A percentile compares a stretch with the other conserved stretches of the same genome.
phyloP scores from a whole-genome alignment of 2,888 invertebrate genomes.

The Heteromurus nitidus region DNA sequence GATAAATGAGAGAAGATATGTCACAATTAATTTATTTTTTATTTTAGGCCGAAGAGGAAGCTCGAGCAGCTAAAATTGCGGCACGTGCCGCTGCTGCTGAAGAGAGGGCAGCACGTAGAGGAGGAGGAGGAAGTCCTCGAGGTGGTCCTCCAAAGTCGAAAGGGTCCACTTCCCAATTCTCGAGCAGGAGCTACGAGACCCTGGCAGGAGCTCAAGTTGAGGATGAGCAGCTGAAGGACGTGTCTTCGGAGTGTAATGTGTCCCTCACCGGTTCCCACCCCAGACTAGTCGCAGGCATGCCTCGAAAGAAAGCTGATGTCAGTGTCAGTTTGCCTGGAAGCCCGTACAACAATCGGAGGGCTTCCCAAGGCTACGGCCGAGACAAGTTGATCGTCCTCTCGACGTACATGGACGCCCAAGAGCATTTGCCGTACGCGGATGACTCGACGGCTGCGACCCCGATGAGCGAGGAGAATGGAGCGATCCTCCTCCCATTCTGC shows the following conservation, averaged over 20 bases:
- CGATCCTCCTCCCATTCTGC: slow-evolving; percentile 93
- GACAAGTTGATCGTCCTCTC: slow-evolving; percentile 93
- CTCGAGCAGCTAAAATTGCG: too few relatives aligned
- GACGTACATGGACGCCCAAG: slow-evolving; percentile 86
- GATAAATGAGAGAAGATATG: too few relatives aligned
- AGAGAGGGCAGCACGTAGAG: background rate
- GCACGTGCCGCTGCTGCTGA: too few relatives aligned
- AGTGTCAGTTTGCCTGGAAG: slow-evolving; percentile 97
- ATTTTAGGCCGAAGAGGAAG: slow-evolving; percentile 15
- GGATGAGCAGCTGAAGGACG: slow-evolving; percentile 85
- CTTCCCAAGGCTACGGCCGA: slow-evolving; percentile 91
- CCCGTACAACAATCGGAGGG: slow-evolving; percentile 91
- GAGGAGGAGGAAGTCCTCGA: too few relatives aligned
- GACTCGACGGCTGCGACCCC: too few relatives aligned
- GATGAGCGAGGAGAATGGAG: slow-evolving; percentile 98
- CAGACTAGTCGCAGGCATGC: slow-evolving; percentile 74
- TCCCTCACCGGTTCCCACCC: slow-evolving; percentile 83
- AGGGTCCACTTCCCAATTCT: slow-evolving; percentile 86
- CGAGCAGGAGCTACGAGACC: slow-evolving; percentile 93
- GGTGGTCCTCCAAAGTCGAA: too few relatives aligned
- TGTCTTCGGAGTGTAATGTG: slow-evolving; percentile 88
- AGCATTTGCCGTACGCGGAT: too few relatives aligned
- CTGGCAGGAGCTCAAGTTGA: slow-evolving; percentile 92
- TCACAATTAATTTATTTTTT: too few relatives aligned
- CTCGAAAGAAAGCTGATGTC: slow-evolving; percentile 74